phyloP scores from a whole-genome alignment of 2,888 invertebrate genomes.

The Nymphalis c-album region DNA sequence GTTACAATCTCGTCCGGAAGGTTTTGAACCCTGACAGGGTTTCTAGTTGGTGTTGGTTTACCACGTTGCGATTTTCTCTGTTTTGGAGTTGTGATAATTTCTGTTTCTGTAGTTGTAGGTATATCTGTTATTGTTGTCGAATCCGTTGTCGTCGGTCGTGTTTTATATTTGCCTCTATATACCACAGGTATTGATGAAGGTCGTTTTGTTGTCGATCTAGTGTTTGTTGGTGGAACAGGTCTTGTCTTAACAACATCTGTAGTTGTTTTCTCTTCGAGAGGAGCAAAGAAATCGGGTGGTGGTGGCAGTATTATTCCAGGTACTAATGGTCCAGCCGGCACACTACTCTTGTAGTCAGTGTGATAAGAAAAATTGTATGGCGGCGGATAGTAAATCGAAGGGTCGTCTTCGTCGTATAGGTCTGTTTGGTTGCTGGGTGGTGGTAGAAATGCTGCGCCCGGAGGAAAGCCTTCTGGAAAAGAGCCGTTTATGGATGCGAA shows the following conservation, averaged over 20 bases:
- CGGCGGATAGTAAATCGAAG: conserved; percentile 94
- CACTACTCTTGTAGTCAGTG: conserved; percentile 88
- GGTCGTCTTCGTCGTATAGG: conserved; percentile 93
- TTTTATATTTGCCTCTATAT: conserved; percentile 67
- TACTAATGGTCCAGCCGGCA: conserved; percentile 92
- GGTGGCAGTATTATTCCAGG: conserved; percentile 94
- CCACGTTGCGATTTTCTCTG: conserved; percentile 65
- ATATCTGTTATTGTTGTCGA: conserved; percentile 62
- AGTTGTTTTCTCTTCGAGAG: conserved; percentile 80
- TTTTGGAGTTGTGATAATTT: conserved; percentile 67
- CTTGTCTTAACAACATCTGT: conserved; percentile 58
- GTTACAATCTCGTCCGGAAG: conserved; percentile 64
- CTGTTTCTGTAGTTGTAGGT: conserved; percentile 66
- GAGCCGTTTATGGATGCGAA: conserved; percentile 80
- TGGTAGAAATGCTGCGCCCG: conserved; percentile 82
- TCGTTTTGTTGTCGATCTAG: conserved; percentile 59
- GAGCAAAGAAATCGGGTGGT: conserved; percentile 92
- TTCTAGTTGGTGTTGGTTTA: conserved; percentile 63
- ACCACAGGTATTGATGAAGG: conserved; percentile 58
- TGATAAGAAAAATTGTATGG: conserved; percentile 93
- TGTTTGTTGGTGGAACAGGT: conserved; percentile 54
- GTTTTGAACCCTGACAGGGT: conserved; percentile 71
- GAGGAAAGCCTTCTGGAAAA: conserved; percentile 80
- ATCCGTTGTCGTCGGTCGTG: conserved; percentile 69
- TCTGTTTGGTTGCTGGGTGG: conserved; percentile 89